phyloP scores from a whole-genome alignment of 2,888 invertebrate species.

The Capitulum mitella region DNA sequence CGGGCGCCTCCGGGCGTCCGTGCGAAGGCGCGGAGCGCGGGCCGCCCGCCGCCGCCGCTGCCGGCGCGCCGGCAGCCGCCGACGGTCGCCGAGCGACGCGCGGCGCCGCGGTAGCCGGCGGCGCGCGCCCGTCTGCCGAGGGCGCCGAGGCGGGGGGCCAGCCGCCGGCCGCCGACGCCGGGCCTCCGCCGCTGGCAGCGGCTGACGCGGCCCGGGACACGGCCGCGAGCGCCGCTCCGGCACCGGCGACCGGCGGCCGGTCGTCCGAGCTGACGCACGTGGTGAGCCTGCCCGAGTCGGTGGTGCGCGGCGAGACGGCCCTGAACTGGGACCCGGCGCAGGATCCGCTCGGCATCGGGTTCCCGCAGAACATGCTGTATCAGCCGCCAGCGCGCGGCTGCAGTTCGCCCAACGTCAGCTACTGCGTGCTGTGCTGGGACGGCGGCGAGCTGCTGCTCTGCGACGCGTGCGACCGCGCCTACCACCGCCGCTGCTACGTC shows the following conservation, averaged over 20 bases:
- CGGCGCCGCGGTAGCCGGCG: neutral
- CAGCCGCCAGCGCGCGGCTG: slow-evolving; percentile 13
- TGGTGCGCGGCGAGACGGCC: neutral
- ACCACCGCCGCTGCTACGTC: slow-evolving; percentile 1
- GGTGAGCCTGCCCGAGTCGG: neutral
- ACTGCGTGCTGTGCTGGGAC: slow-evolving; percentile 25
- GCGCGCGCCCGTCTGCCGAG: neutral
- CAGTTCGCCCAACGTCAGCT: neutral
- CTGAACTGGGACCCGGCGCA: neutral
- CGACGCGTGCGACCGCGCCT: neutral
- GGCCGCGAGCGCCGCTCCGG: too few relatives aligned
- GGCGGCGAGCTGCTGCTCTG: slow-evolving; percentile 24
- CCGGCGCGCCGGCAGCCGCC: too few relatives aligned
- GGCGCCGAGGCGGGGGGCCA: neutral
- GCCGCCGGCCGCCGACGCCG: neutral
- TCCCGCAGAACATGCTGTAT: neutral
- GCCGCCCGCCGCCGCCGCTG: too few relatives aligned
- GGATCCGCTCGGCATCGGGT: neutral
- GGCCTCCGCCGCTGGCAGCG: neutral
- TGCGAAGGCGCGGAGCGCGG: too few relatives aligned
- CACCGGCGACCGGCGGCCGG: too few relatives aligned
- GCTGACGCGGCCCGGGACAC: too few relatives aligned
- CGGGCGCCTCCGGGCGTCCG: too few relatives aligned
- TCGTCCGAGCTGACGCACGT: slow-evolving; percentile 10
- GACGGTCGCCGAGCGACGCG: too few relatives aligned